Percentiles rank a stretch among this genome's conserved stretches.
These are phyloP conservation scores for Atrina japonica DNA, from an alignment of 2,888 invertebrate genomes.

Conservation along the genomic window DNA sequence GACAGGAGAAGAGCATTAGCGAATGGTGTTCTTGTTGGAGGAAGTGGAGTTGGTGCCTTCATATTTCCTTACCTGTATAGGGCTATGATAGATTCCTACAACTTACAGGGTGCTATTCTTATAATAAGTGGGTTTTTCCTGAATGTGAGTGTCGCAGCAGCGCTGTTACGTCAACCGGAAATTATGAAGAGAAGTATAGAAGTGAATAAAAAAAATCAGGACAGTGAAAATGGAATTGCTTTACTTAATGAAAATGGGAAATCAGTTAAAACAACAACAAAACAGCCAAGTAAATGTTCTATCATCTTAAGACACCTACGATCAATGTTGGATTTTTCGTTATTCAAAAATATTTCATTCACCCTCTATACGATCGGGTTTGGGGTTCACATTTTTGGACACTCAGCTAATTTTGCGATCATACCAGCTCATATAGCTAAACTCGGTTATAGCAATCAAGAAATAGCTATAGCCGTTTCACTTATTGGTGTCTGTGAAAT, in stretches of 20 bases:
- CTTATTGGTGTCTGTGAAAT: neutral
- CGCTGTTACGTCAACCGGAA: conserved; percentile 5
- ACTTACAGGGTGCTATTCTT: conserved; percentile 1
- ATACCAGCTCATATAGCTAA: conserved; percentile 8
- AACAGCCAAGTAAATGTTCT: too few species aligned
- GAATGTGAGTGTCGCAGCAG: conserved; percentile 10
- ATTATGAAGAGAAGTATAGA: neutral
- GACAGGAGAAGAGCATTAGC: conserved; percentile 13
- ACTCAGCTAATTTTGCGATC: neutral
- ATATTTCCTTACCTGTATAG: conserved; percentile 1
- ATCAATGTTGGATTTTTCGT: conserved; percentile 3
- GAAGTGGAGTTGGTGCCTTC: conserved; percentile 3
- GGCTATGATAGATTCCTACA: neutral
- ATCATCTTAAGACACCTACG: neutral
- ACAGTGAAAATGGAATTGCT: neutral
- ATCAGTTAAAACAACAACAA: neutral
- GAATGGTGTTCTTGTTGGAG: neutral
- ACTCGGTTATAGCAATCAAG: neutral
- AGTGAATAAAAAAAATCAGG: neutral
- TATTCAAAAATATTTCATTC: neutral
- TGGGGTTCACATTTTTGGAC: conserved; percentile 3
- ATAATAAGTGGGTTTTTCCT: conserved; percentile 4
- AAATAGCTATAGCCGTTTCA: neutral
- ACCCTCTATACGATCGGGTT: neutral
- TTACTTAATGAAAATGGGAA: too few species aligned